Percentiles rank a stretch among this genome's conserved stretches.
Conservation (phyloP, 2,888 invertebrate genomes). For the Mesochorus sp. region DNA sequence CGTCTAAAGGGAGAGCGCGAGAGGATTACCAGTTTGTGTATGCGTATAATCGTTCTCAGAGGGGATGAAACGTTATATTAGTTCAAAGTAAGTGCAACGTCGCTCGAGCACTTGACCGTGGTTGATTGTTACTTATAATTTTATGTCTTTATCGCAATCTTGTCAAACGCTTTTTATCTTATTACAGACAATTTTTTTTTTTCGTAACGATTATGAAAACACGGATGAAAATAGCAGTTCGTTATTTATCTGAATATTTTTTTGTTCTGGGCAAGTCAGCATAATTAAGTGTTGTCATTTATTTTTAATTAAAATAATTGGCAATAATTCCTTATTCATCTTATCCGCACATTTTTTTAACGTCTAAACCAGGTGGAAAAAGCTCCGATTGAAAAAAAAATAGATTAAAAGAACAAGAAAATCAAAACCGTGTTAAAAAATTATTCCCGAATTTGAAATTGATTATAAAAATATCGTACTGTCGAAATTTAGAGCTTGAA, state of each 20-base stretch:
- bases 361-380: too few relatives aligned
- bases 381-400: too few relatives aligned
- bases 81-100: constrained; percentile 11
- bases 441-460: too few relatives aligned
- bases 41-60: not conserved
- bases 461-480: not conserved
- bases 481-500: constrained; percentile 3
- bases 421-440: not conserved
- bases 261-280: too few relatives aligned
- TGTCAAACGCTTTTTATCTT: not conserved
- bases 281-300: too few relatives aligned
- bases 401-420: not conserved
- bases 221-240: too few relatives aligned
- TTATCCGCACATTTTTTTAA: too few relatives aligned
- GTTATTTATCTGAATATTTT: too few relatives aligned
- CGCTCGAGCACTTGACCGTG: not conserved
- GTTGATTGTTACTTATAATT: constrained; percentile 8
- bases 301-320: too few relatives aligned
- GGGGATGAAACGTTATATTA: constrained; percentile 18
- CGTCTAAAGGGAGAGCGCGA: not conserved
- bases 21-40: not conserved
- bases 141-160: not conserved
- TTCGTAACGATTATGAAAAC: too few relatives aligned
- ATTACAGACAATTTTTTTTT: not conserved
- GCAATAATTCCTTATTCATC: too few relatives aligned